Percentiles rank a stretch among this genome's conserved stretches.
Evolutionary conservation across 2,888 invertebrate genomes (phyloP).

Genomic region (Actias luna): DNA sequence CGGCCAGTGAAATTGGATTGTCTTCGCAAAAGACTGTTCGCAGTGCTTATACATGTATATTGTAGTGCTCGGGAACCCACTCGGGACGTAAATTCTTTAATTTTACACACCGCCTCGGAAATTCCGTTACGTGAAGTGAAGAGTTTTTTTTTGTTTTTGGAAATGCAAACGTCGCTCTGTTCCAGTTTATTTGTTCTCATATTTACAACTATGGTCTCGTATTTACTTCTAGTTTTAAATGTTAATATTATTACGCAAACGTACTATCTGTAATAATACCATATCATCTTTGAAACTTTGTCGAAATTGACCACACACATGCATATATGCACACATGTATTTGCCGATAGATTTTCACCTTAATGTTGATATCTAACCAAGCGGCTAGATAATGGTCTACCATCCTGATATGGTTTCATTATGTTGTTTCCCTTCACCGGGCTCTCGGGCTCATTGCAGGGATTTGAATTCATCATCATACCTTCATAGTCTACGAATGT

Average conservation of each 20-base stretch:
- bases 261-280: no score
- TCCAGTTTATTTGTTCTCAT: constrained; percentile 11
- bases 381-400: no score
- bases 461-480: no score
- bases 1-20: constrained; percentile 36
- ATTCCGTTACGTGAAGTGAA: constrained; percentile 11
- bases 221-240: neutral
- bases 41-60: constrained; percentile 23
- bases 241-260: no score
- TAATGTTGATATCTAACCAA: no score
- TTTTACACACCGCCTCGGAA: constrained; percentile 18
- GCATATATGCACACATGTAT: no score
- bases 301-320: no score
- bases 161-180: constrained; percentile 2
- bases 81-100: constrained; percentile 27
- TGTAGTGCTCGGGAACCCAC: constrained; percentile 19
- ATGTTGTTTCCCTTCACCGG: no score
- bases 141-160: constrained; percentile 10
- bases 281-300: no score
- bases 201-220: neutral
- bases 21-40: constrained; percentile 32
- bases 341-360: no score
- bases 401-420: no score
- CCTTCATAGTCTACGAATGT: neutral
- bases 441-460: no score